These are phyloP conservation scores for Distichodus sexfasciatus DNA, from an alignment of 2,797 vertebrate species.

Conservation along the genomic window DNA sequence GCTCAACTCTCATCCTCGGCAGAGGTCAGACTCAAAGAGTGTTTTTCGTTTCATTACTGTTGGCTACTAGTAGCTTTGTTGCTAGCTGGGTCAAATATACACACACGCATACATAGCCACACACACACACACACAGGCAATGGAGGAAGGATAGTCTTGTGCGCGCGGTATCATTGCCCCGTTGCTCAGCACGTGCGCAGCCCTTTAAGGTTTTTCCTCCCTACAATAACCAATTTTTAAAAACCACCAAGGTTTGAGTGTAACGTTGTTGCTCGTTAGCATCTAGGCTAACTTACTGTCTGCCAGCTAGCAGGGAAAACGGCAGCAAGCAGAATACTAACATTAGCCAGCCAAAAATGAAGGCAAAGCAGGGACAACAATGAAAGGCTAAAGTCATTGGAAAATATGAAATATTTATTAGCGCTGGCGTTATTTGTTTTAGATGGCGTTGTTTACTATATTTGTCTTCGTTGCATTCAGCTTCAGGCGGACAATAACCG, in stretches of 20 bases:
- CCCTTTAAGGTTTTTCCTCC: too few species aligned
- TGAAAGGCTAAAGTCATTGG: too few species aligned
- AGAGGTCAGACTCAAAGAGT: conserved; percentile 17
- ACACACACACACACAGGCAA: conserved; percentile 47
- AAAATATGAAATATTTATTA: too few species aligned
- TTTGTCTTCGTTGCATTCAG: too few species aligned
- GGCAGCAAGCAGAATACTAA: background rate
- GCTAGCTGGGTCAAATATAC: too few species aligned
- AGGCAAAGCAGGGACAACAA: background rate
- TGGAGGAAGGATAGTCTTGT: background rate
- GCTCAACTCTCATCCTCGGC: conserved; percentile 49
- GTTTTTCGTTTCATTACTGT: conserved; percentile 47
- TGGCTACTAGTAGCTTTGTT: conserved; percentile 17
- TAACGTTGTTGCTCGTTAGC: conserved; percentile 30
- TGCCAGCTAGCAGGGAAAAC: conserved; percentile 47
- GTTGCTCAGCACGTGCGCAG: conserved; percentile 9
- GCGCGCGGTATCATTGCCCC: background rate
- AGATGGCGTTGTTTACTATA: too few species aligned
- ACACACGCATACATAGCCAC: too few species aligned
- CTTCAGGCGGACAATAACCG: too few species aligned
- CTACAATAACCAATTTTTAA: too few species aligned
- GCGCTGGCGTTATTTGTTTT: too few species aligned
- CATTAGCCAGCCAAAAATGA: too few species aligned
- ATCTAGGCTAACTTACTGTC: conserved; percentile 42
- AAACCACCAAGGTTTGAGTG: too few species aligned